Percentiles rank a stretch among this genome's conserved stretches.
phyloP scores from a whole-genome alignment of 2,113 vertebrate species.

The Trichomycterus rosablanca region DNA sequence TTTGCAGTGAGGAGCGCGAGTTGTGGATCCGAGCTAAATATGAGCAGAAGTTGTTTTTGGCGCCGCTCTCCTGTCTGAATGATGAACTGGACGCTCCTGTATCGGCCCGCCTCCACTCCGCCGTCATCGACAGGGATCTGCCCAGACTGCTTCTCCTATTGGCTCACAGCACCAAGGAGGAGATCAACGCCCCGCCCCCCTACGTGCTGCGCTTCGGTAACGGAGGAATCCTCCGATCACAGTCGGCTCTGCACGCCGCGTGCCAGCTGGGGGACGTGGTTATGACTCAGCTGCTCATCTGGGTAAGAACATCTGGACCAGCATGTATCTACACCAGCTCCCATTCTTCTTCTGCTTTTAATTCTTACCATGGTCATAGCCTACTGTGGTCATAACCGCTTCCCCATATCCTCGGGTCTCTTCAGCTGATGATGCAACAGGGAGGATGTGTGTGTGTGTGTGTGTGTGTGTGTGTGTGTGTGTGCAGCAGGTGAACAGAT shows the following conservation, averaged over 20 bases:
- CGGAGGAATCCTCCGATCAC: constrained; percentile 53
- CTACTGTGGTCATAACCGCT: too few species aligned
- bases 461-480: too few species aligned
- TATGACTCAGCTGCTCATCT: constrained; percentile 91
- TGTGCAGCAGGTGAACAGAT: too few species aligned
- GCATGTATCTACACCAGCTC: too few species aligned
- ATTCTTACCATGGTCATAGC: too few species aligned
- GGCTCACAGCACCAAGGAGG: constrained; percentile 85
- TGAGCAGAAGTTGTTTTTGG: constrained; percentile 83
- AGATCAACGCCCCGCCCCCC: constrained; percentile 69
- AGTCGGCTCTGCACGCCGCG: constrained; percentile 76
- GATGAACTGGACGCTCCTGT: constrained; percentile 54
- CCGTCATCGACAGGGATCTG: constrained; percentile 81
- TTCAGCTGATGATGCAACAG: too few species aligned
- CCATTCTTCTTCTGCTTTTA: too few species aligned
- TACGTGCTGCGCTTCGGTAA: constrained; percentile 42
- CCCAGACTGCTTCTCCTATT: constrained; percentile 79
- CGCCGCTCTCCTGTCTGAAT: constrained; percentile 62
- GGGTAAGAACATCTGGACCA: constrained; percentile 80
- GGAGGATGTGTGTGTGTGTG: too few species aligned
- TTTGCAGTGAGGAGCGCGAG: constrained; percentile 87
- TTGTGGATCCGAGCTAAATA: constrained; percentile 94
- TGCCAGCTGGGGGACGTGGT: constrained; percentile 86
- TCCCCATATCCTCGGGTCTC: too few species aligned
- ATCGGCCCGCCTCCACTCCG: constrained; percentile 69